Evolutionary conservation across 2,888 invertebrate species (phyloP), one percentile per base, ranked within the genome.

Genomic region (Brenthis daphne): DNA sequence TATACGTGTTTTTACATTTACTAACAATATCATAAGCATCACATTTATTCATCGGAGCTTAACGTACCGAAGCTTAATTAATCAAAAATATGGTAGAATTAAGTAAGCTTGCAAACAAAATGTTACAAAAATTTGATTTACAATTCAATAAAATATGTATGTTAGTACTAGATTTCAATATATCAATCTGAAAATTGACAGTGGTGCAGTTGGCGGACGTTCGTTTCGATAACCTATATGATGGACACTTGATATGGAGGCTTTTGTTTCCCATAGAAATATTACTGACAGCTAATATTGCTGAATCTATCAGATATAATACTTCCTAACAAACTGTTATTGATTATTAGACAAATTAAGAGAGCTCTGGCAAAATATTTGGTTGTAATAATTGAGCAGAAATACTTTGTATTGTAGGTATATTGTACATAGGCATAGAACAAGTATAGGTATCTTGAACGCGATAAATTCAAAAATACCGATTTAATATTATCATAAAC

Each of bases 121-220:
- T 54, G 63, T 54, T 37, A 64, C 63, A 64, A 37, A 54, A 53
- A 53, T 20, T 37, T 51, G 5, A 53, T 53, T 50, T 57, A 50
- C 48, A 67, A 57, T 58, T 50, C 58, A 67, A 58, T 64, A 66
- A 64, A 51, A 57, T 20, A 63, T 63, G 66, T 61, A 55, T 54
- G 58, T 20, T 48, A 61, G 33, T 55, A 64, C 57, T 50, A 60
- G 50, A 60, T 60, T 55, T 70, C 61, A 71, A 73, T 74, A 74
- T 69, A 73, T 74, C 74, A 74, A 74, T 73, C 73, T 64, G 66
- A 67, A 57, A 68, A 69, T 68, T 70, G 63, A 73, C 71, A 71
- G 68, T 57, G 54, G 58, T 70, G 69, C 74, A 69, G 69, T 67
- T 68, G 67, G 57, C 66, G 67, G 72, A 57, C 65, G 69, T 67